Percentiles rank a stretch among this genome's conserved stretches.
phyloP scores from a whole-genome alignment of 2,113 vertebrate genomes.

The Gavia stellata region DNA sequence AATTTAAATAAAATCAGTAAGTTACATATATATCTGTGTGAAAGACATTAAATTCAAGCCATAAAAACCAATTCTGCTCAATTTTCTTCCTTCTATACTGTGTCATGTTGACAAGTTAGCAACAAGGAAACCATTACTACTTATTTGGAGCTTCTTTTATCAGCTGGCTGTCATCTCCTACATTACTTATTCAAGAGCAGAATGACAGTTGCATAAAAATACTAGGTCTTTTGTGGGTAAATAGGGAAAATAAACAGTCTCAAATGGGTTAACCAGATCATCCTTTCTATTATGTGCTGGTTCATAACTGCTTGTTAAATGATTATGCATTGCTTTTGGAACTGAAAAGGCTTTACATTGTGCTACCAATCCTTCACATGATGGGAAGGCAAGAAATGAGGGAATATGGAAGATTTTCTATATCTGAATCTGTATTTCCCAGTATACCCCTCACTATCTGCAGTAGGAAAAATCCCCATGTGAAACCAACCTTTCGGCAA shows the following conservation, averaged over 20 bases:
- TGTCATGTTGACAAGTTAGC: neutral
- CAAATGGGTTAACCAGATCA: conserved; percentile 19
- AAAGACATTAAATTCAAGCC: neutral
- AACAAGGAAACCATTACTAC: neutral
- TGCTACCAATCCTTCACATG: neutral
- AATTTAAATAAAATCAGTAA: conserved; percentile 19
- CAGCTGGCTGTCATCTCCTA: neutral
- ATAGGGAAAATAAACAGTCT: neutral
- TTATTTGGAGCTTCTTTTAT: neutral
- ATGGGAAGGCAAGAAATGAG: neutral
- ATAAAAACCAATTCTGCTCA: neutral
- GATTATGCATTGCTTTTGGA: neutral
- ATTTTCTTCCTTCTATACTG: neutral
- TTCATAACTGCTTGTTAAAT: neutral
- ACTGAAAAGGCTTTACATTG: neutral
- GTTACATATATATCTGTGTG: neutral
- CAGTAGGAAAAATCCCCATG: neutral
- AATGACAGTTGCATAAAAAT: neutral
- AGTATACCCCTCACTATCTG: neutral
- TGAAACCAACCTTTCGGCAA: neutral
- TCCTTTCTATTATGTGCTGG: neutral
- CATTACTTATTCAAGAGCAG: neutral
- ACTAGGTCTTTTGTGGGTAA: neutral
- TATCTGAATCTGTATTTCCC: neutral
- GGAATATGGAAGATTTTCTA: neutral